Base-by-base conservation (phyloP, 2,888 invertebrate genomes). In the Leucoptera coffeella region DNA sequence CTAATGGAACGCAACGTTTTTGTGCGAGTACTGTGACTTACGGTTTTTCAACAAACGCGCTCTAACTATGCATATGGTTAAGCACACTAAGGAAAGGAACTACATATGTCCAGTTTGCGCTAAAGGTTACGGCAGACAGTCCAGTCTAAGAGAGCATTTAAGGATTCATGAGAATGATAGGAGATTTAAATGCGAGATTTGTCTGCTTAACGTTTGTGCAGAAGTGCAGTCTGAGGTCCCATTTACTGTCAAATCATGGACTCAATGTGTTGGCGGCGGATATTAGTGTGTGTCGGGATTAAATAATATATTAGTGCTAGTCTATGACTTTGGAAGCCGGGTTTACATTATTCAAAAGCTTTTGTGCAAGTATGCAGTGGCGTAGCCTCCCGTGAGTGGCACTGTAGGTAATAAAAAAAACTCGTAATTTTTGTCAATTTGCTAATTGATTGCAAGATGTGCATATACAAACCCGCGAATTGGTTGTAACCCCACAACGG, bases 91-190 rank as follows among this genome's bases (percentile, higher is more conserved):
- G 24, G 75, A 75, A 21, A 61, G 71, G 17, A 64, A 64, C 12
- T 75, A 73, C 30, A 71, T 77, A 29, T 79, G 80, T 34, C 75
- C 78, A 9, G 55, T 76, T 0, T 80, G 80, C 35, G 73, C 74
- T 0, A 75, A 74, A 28, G 75, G 73, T 34, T 74, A 64, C 29
- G 65, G 65, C 0, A 67, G 64, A 2, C 61, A 61, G 38, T 61
- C 55, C 25, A 64, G 62, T 30, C 54, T 49, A 26, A 38, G 60
- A 14, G 61, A 62, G 32, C 67, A 67, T 30, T 55, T 67, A 31
- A 34, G 44, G 8, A 51, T 48, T 12, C 53, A 52, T 23, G 35
- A 38, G 3, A 38, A 50, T 22, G 45, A 44, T 14, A 41, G 38
- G 12, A 32, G 40, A n/a, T 39, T 37, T 22, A 36, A 35, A 17